Evolutionary conservation across 1,140 invertebrate species (phyloP).

Genomic region (Anthonomus grandis): DNA sequence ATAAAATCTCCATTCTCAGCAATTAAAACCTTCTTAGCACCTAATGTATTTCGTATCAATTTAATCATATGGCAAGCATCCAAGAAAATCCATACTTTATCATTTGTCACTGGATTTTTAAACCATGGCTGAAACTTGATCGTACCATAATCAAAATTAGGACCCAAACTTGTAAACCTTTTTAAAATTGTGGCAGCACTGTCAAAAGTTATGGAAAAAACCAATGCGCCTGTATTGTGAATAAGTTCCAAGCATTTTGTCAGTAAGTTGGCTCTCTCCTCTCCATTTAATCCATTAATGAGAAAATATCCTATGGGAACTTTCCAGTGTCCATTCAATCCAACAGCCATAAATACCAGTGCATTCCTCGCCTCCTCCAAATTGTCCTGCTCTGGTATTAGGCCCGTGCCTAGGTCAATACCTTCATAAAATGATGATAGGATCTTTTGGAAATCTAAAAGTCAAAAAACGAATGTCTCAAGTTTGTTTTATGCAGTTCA

Average conservation of each 20-base stretch:
- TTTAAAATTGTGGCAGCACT: not conserved
- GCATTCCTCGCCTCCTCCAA: not conserved
- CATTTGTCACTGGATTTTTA: no score
- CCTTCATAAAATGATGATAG: not conserved
- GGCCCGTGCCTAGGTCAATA: not conserved
- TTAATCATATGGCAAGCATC: not conserved
- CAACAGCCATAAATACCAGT: not conserved
- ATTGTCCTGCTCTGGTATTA: not conserved
- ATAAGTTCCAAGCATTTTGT: not conserved
- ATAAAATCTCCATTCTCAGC: not conserved
- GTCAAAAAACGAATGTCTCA: no score
- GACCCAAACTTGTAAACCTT: not conserved
- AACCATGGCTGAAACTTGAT: no score
- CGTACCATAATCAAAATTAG: not conserved
- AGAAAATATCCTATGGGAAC: not conserved
- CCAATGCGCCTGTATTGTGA: no score
- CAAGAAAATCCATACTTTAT: no score
- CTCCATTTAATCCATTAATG: not conserved
- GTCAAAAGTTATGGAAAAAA: not conserved
- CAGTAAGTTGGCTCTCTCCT: not conserved
- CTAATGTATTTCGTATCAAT: not conserved
- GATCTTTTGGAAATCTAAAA: no score
- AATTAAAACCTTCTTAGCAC: no score
- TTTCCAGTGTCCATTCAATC: no score
- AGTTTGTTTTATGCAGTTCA: no score